phyloP scores from a whole-genome alignment of 2,797 vertebrate genomes.

The Falco biarmicus region DNA sequence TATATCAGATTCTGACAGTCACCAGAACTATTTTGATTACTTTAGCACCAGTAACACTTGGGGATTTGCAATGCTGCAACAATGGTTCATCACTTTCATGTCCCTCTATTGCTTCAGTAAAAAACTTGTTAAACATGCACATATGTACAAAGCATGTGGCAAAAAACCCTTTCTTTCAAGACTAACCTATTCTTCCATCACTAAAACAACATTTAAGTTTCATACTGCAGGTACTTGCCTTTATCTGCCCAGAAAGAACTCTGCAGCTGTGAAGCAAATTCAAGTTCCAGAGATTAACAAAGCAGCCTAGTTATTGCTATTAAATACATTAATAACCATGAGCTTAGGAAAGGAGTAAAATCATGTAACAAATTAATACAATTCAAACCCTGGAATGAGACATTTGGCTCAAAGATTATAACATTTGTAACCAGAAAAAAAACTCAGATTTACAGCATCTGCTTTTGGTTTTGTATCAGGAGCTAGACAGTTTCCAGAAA shows the following conservation, averaged over 20 bases:
- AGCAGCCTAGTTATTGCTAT: background rate
- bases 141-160: accelerated
- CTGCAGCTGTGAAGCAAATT: background rate
- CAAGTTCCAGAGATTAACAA: background rate
- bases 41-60: background rate
- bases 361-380: background rate
- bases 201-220: background rate
- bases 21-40: background rate
- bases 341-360: background rate
- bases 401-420: background rate
- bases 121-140: background rate
- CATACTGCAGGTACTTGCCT: background rate
- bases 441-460: background rate
- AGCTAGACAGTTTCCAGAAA: background rate
- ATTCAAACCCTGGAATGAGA: background rate
- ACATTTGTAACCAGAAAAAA: background rate
- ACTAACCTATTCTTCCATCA: background rate
- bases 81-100: background rate
- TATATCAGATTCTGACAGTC: background rate
- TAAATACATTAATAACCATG: background rate
- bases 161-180: background rate
- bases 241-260: background rate
- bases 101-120: background rate
- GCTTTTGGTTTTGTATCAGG: background rate
- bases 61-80: background rate